phyloP scores from a whole-genome alignment of 2,113 vertebrate species.

The Misgurnus anguillicaudatus region DNA sequence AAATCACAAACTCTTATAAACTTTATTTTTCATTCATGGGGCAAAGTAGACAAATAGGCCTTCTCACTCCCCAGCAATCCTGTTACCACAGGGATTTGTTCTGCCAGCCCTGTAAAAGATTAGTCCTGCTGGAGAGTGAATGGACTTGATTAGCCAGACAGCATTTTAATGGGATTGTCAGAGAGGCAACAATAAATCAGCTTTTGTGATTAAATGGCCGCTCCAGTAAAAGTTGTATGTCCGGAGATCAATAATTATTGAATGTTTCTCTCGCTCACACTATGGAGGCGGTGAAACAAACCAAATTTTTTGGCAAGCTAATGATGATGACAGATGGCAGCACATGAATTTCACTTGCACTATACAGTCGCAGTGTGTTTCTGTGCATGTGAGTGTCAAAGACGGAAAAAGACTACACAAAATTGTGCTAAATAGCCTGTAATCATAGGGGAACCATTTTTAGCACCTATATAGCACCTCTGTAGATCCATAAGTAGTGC shows the following conservation, averaged over 20 bases:
- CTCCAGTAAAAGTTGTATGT: slow-evolving; percentile 78
- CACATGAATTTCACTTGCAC: neutral
- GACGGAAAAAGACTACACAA: neutral
- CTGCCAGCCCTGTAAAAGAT: slow-evolving; percentile 77
- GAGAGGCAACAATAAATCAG: slow-evolving; percentile 79
- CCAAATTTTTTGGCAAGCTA: slow-evolving; percentile 64
- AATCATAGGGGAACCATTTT: no score
- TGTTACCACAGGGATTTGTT: slow-evolving; percentile 76
- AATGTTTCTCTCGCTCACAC: slow-evolving; percentile 72
- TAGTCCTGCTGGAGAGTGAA: slow-evolving; percentile 77
- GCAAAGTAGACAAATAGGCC: slow-evolving; percentile 50
- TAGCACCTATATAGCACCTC: no score
- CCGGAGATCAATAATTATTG: slow-evolving; percentile 79
- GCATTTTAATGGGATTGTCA: slow-evolving; percentile 84
- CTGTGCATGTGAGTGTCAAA: neutral
- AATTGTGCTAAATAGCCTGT: neutral
- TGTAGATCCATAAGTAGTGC: no score
- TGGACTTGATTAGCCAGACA: slow-evolving; percentile 82
- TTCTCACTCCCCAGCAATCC: slow-evolving; percentile 68
- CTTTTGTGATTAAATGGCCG: slow-evolving; percentile 83
- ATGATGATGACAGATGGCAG: slow-evolving; percentile 45
- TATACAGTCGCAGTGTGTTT: neutral
- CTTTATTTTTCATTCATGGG: slow-evolving; percentile 58
- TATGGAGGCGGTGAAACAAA: slow-evolving; percentile 46
- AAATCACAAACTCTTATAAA: slow-evolving; percentile 53